Conservation (phyloP, 92 coral and sea anemone species). For the Epizoanthus fatuus region DNA sequence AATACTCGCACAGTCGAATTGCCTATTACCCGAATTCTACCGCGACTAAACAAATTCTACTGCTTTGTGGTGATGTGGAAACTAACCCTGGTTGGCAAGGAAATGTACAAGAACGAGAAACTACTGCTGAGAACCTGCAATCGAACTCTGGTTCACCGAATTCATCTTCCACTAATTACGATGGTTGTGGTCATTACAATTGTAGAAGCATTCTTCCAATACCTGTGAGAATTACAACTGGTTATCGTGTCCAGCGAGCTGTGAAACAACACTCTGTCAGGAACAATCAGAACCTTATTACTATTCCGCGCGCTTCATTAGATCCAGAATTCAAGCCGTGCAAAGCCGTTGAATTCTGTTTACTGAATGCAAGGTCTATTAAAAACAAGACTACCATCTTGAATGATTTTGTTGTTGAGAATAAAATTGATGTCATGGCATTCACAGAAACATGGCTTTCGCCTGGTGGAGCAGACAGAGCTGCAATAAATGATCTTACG, state of each 20-base stretch:
- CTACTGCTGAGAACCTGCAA: background rate
- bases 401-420: conserved; percentile 17
- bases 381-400: conserved; percentile 32
- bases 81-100: conserved; percentile 14
- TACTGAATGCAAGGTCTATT: conserved; percentile 30
- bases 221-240: background rate
- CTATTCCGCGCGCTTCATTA: background rate
- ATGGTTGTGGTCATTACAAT: too few relatives aligned
- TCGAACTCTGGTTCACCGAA: too few relatives aligned
- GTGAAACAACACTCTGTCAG: background rate
- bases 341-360: conserved; percentile 36
- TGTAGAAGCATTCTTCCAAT: background rate
- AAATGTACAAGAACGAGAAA: background rate
- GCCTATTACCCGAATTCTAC: conserved; percentile 1
- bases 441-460: conserved; percentile 36
- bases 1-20: too few relatives aligned
- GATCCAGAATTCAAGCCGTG: conserved; percentile 15
- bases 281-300: background rate
- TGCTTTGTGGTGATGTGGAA: conserved; percentile 18
- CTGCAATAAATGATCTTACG: conserved; percentile 23
- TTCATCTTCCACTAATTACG: too few relatives aligned
- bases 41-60: background rate
- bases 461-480: conserved; percentile 31
- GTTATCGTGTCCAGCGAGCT: background rate
- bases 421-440: conserved; percentile 33